Conservation (phyloP, 2,113 vertebrate species). For the Tachuris rubrigastra region DNA sequence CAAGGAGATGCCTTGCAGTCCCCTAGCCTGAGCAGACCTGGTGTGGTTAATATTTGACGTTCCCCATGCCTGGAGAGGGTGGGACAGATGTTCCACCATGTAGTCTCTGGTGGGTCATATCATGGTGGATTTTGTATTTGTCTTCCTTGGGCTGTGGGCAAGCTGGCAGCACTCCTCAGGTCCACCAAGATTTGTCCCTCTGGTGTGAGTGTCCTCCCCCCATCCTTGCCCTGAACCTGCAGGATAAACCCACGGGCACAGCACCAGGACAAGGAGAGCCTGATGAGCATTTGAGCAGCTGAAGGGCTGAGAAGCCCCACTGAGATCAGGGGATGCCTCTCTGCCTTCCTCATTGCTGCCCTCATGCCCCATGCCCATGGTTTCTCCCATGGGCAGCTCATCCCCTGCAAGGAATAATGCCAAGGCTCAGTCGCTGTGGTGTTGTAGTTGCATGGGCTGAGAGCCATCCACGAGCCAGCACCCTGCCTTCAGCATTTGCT, state of each 20-base stretch:
- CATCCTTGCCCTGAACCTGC: not conserved
- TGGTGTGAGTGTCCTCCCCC: not conserved
- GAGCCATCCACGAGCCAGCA: not conserved
- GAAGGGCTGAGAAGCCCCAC: not conserved
- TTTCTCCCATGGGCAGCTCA: not conserved
- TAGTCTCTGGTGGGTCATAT: too few relatives aligned
- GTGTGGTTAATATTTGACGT: not conserved
- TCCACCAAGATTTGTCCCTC: not conserved
- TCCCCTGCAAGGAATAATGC: not conserved
- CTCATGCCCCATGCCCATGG: too few relatives aligned
- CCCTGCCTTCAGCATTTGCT: not conserved
- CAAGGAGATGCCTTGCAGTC: not conserved
- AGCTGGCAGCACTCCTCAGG: rapidly evolving
- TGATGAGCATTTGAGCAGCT: not conserved
- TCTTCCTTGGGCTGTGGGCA: not conserved
- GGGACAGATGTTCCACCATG: not conserved
- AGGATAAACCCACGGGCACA: not conserved
- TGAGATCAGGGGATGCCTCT: not conserved
- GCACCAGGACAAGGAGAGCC: not conserved
- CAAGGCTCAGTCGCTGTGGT: rapidly evolving
- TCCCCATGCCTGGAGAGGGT: not conserved
- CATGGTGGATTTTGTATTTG: not conserved
- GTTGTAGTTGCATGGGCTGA: not conserved
- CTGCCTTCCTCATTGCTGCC: rapidly evolving
- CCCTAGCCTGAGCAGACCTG: not conserved